Evolutionary conservation across 2,888 invertebrate genomes (phyloP).

Genomic region (Drosophila picticornis): DNA sequence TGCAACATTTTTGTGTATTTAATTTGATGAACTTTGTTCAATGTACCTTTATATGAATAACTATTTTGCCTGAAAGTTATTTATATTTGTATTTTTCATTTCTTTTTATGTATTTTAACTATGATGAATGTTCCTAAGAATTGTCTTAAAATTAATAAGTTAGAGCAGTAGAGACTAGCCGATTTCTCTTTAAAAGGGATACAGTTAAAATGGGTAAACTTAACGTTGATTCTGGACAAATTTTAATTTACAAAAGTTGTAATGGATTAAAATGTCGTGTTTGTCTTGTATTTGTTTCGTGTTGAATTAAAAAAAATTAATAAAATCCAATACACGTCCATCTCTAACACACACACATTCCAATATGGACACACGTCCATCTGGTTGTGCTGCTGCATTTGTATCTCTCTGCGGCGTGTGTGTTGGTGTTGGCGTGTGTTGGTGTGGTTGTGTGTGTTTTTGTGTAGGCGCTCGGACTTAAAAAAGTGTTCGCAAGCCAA

Average conservation of each 20-base stretch:
- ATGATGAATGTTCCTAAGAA: neutral
- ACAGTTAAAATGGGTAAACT: neutral
- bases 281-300: too few relatives aligned
- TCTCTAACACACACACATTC: slow-evolving; percentile 14
- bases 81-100: neutral
- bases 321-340: neutral
- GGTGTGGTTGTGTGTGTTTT: neutral
- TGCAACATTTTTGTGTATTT: neutral
- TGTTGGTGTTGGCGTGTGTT: neutral
- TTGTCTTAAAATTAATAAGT: neutral
- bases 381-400: neutral
- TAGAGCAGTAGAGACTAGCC: neutral
- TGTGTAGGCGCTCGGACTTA: slow-evolving; percentile 51
- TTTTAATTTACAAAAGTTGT: neutral
- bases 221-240: neutral
- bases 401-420: slow-evolving; percentile 3
- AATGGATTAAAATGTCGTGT: too few relatives aligned
- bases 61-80: neutral
- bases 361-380: slow-evolving; percentile 1
- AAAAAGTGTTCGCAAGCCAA: slow-evolving; percentile 70
- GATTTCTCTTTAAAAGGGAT: neutral
- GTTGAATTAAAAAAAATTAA: neutral
- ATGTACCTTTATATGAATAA: too few relatives aligned
- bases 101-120: neutral
- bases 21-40: neutral